A percentile compares a stretch with the other conserved stretches of the same genome.
Conservation (phyloP, 2,888 invertebrate genomes). For the Cylindroiulus punctatus region DNA sequence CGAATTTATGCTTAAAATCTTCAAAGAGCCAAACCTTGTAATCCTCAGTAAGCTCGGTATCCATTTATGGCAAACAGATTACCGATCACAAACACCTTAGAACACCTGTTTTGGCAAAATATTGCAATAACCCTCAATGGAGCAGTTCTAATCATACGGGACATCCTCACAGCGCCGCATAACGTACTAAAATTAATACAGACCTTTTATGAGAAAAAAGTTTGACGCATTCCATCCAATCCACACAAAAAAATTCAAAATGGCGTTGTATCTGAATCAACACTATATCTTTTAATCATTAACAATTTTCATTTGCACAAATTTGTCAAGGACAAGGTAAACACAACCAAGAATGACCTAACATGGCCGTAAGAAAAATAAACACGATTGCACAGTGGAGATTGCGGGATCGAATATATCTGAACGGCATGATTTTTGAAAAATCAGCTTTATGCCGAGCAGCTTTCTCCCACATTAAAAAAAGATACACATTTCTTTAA, state of each 20-base stretch:
- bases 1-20: background rate
- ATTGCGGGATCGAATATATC: too few species aligned
- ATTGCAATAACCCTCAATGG: background rate
- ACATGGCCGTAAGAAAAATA: background rate
- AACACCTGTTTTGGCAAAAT: background rate
- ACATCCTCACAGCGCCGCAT: too few species aligned
- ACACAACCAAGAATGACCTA: background rate
- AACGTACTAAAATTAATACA: too few species aligned
- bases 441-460: too few species aligned
- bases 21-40: constrained; percentile 30
- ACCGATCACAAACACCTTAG: background rate
- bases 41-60: background rate
- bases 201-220: too few species aligned
- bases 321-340: background rate
- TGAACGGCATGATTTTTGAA: too few species aligned
- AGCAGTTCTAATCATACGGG: too few species aligned
- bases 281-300: constrained; percentile 20
- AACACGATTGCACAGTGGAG: too few species aligned
- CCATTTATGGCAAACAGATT: background rate
- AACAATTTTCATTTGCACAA: constrained; percentile 3
- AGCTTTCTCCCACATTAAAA: too few species aligned
- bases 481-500: too few species aligned
- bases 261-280: background rate
- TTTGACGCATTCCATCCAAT: too few species aligned
- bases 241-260: background rate